Evolutionary conservation across 1,140 invertebrate genomes (phyloP).

Genomic region (Probaryconus sp.): DNA sequence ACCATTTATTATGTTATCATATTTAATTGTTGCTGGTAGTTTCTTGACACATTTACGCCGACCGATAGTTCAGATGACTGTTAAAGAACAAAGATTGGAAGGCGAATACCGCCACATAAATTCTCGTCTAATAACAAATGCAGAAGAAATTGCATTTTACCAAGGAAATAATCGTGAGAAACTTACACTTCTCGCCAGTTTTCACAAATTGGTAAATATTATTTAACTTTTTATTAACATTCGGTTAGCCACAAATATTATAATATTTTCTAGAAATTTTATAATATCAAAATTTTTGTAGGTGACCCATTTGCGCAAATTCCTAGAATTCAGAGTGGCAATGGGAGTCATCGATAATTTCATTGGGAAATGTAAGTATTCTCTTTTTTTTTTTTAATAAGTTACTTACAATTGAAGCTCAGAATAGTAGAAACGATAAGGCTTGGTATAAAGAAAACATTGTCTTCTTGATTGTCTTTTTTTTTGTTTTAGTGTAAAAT

Average conservation of each 20-base stretch:
- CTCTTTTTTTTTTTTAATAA: too few species aligned
- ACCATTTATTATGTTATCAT: slow-evolving; percentile 90
- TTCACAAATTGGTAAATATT: slow-evolving; percentile 89
- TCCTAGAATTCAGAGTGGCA: slow-evolving; percentile 93
- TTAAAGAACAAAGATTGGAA: slow-evolving; percentile 96
- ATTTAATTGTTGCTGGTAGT: slow-evolving; percentile 90
- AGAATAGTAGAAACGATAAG: slow-evolving; percentile 61
- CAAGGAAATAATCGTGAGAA: slow-evolving; percentile 94
- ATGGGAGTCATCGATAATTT: slow-evolving; percentile 98
- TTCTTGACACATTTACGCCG: slow-evolving; percentile 88
- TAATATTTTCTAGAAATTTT: too few species aligned
- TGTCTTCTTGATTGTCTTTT: too few species aligned
- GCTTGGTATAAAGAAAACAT: too few species aligned
- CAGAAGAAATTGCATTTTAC: slow-evolving; percentile 99
- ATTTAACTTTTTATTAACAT: too few species aligned
- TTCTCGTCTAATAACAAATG: slow-evolving; percentile 96
- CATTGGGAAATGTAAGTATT: slow-evolving; percentile 94
- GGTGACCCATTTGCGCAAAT: slow-evolving; percentile 89
- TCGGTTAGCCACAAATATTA: too few species aligned
- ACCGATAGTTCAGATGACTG: slow-evolving; percentile 93
- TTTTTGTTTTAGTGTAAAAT: too few species aligned
- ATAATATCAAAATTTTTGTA: slow-evolving; percentile 66
- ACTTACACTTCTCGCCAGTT: slow-evolving; percentile 90
- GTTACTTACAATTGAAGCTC: too few species aligned
- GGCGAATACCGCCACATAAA: slow-evolving; percentile 99